Evolutionary conservation across 2,888 invertebrate species (phyloP).

Genomic region (Troides aeacus): DNA sequence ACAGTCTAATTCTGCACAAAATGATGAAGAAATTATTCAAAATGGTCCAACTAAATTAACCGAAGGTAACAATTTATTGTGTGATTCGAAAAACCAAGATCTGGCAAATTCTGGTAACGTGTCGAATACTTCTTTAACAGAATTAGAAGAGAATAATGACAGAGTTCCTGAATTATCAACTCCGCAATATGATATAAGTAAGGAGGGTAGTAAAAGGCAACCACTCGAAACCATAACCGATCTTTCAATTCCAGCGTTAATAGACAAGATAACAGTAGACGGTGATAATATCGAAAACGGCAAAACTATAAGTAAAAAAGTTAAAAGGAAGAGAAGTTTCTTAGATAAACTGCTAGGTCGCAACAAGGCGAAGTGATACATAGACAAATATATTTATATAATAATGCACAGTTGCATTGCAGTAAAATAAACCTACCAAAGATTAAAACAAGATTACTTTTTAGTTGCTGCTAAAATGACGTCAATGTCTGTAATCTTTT

Average conservation of each 20-base stretch:
- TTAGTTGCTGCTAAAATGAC: constrained; percentile 50
- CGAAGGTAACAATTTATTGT: constrained; percentile 31
- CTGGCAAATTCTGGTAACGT: constrained; percentile 35
- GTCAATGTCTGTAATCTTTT: constrained; percentile 60
- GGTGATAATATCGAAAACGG: constrained; percentile 59
- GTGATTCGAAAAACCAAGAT: constrained; percentile 38
- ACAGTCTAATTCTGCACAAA: constrained; percentile 37
- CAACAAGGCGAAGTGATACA: constrained; percentile 55
- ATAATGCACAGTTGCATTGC: constrained; percentile 49
- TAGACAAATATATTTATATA: constrained; percentile 43
- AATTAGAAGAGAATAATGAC: constrained; percentile 66
- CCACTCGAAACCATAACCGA: constrained; percentile 54
- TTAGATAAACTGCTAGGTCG: constrained; percentile 72
- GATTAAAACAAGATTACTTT: constrained; percentile 61
- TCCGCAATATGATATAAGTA: constrained; percentile 58
- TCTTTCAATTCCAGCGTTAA: constrained; percentile 65
- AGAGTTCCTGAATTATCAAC: constrained; percentile 61
- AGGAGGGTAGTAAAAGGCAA: constrained; percentile 54
- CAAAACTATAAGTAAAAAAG: constrained; percentile 58
- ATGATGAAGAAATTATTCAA: constrained; percentile 46
- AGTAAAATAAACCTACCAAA: constrained; percentile 66
- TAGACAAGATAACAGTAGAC: constrained; percentile 67
- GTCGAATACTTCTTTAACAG: constrained; percentile 57
- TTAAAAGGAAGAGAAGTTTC: constrained; percentile 74
- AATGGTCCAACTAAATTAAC: constrained; percentile 37